Evolutionary conservation across 2,888 invertebrate genomes (phyloP).

Genomic region (Drosophila testacea): DNA sequence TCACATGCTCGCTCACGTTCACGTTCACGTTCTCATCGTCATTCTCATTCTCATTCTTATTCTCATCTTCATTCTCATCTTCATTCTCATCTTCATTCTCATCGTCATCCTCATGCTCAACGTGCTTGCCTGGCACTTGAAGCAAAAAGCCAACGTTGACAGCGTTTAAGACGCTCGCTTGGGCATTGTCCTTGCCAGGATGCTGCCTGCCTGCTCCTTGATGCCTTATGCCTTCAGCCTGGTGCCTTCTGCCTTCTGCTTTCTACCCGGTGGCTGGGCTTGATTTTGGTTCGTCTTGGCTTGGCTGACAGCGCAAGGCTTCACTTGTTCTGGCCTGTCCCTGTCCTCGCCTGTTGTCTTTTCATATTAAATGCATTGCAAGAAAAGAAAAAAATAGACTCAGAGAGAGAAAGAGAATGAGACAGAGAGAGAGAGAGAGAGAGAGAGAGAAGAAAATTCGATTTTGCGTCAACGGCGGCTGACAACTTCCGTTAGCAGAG

Average conservation of each 20-base stretch:
- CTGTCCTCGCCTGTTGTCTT: slow-evolving; percentile 72
- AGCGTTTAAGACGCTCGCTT: slow-evolving; percentile 78
- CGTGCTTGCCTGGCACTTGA: slow-evolving; percentile 66
- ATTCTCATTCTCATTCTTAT: background rate
- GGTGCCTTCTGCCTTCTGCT: slow-evolving; percentile 17
- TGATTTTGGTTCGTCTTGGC: slow-evolving; percentile 17
- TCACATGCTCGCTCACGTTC: background rate
- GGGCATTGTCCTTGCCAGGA: slow-evolving; percentile 76
- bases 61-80: slow-evolving; percentile 3
- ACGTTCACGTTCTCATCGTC: background rate
- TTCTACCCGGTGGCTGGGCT: slow-evolving; percentile 4
- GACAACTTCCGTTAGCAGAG: slow-evolving; percentile 71
- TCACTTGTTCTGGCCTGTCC: slow-evolving; percentile 36
- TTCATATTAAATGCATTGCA: slow-evolving; percentile 80
- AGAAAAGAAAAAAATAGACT: slow-evolving; percentile 31
- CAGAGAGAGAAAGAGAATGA: background rate
- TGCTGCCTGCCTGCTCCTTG: slow-evolving; percentile 4
- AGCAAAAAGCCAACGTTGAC: slow-evolving; percentile 81
- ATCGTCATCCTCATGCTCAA: slow-evolving; percentile 32
- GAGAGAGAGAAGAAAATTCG: slow-evolving; percentile 56
- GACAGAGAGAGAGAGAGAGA: background rate
- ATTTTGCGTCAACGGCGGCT: slow-evolving; percentile 67
- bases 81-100: slow-evolving; percentile 12
- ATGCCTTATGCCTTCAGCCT: slow-evolving; percentile 18
- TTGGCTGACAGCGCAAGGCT: slow-evolving; percentile 68